Evolutionary conservation across 2,888 invertebrate species (phyloP).

Genomic region (Calliopum simillimum): DNA sequence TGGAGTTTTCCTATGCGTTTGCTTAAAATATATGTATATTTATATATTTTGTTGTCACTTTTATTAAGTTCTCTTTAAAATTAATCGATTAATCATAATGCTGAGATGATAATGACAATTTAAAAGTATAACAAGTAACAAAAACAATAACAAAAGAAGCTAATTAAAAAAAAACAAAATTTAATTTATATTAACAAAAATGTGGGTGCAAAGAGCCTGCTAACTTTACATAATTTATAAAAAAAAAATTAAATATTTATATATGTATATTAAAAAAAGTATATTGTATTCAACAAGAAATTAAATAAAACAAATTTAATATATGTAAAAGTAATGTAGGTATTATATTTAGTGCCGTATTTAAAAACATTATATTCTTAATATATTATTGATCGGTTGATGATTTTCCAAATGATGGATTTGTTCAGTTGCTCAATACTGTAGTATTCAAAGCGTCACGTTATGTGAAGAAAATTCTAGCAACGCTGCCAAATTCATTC

Average conservation of each 20-base stretch:
- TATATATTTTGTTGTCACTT: not conserved
- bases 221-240: not conserved
- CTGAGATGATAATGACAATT: conserved; percentile 20
- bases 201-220: not conserved
- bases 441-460: no score
- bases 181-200: not conserved
- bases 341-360: no score
- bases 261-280: not conserved
- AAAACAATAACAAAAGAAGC: no score
- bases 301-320: not conserved
- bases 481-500: no score
- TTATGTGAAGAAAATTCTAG: no score
- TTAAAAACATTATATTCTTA: no score
- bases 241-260: not conserved
- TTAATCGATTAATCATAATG: not conserved
- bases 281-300: not conserved
- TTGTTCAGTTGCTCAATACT: no score
- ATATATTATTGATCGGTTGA: no score
- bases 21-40: not conserved
- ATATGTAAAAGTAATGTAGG: not conserved
- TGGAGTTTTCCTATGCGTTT: not conserved
- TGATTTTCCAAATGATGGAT: no score
- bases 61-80: not conserved
- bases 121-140: conserved; percentile 3
- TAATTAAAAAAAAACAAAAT: not conserved